Evolutionary conservation across 2,113 vertebrate genomes (phyloP), one percentile per base, ranked within the genome.

Genomic region (Gobio gobio): DNA sequence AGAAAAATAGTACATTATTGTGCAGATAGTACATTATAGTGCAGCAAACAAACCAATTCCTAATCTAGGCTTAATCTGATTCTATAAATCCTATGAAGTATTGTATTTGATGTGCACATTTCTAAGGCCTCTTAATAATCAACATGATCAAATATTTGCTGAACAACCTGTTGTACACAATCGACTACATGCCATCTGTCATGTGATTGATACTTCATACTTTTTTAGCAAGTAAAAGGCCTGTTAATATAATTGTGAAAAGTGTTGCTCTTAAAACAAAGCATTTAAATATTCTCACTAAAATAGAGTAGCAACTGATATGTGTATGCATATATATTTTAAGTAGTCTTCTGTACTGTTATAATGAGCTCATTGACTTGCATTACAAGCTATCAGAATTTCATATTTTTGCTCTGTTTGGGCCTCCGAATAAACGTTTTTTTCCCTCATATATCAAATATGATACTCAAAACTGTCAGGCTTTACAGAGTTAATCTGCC

Each of bases 1-100:
- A 2, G 4, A 91, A 93, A 61, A 14, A 0, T 36, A 36, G 36
- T 36, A 29, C 4, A 16, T 64, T 36, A 6, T n/a, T 47, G 13
- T 40, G 9, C 43, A 20, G 12, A n/a, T 36, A 36, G 36, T 36
- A 29, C 4, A 16, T 64, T 36, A 6, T n/a, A 59, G 13, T 40
- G 9, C 43, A 20, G 12, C 3, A 75, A 74, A 73, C 18, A 3
- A 73, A 70, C 29, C 20, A 18, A 40, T 40, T 70, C 8, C 64
- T 36, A 10, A 68, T 68, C 14, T 33, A 68, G 66, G 33, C 66
- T 68, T 40, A 40, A 68, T 68, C 66, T 3, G 5, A 49, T 49
- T 49, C 10, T 49, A 49, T 47, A 47, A 51, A 14, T 14, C 49
- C 13, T 16, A 51, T 54, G 18, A 54, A 56, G 54, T 70, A 70